Percentiles rank a stretch among this genome's conserved stretches.
Conservation (phyloP, 2,113 vertebrate genomes). For the Australoheros scitulus region DNA sequence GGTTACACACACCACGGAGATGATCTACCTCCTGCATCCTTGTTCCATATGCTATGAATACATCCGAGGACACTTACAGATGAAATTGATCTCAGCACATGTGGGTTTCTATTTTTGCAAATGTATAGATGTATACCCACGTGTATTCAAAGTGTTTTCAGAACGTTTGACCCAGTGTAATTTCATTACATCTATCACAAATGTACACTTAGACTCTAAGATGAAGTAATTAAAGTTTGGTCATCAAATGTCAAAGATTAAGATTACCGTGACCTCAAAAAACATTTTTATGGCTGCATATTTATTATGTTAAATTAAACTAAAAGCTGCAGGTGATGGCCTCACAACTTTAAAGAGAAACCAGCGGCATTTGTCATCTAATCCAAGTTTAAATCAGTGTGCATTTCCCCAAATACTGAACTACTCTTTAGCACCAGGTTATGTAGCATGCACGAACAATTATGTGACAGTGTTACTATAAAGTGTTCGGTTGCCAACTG, state of each 20-base stretch:
- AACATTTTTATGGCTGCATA: not conserved
- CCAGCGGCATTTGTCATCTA: too few species aligned
- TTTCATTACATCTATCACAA: not conserved
- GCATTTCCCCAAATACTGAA: not conserved
- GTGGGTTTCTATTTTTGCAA: constrained; percentile 10
- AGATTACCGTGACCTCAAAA: not conserved
- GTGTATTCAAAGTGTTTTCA: too few species aligned
- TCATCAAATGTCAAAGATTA: not conserved
- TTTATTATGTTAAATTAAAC: not conserved
- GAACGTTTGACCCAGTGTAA: not conserved
- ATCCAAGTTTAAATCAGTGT: not conserved
- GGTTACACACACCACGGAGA: constrained; percentile 65
- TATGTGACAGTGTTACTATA: constrained; percentile 2
- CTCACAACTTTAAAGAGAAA: not conserved
- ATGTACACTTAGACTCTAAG: not conserved
- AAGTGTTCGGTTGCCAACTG: constrained; percentile 11
- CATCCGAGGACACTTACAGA: constrained; percentile 4
- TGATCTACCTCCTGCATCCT: constrained; percentile 49
- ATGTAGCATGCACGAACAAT: not conserved
- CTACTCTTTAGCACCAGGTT: not conserved
- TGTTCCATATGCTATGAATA: constrained; percentile 41
- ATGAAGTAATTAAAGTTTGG: not conserved
- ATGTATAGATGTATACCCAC: not conserved
- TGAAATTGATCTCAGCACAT: constrained; percentile 34
- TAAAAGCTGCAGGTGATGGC: too few species aligned